Base-by-base conservation (phyloP, 92 coral and sea anemone species). In the Meandrina meandrites region DNA sequence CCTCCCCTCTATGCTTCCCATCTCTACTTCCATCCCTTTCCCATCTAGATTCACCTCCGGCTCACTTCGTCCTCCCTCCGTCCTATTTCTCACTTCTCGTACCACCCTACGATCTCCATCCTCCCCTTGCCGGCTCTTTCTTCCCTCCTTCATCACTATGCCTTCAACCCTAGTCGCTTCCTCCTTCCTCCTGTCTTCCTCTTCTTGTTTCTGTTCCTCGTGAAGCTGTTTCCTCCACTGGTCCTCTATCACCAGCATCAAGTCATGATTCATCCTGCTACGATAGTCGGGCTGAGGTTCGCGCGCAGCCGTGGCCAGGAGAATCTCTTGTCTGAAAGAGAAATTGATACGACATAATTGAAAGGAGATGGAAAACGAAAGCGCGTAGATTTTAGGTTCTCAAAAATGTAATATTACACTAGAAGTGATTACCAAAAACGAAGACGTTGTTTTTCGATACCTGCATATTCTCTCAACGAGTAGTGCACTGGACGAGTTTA, bases 211-310 rank as follows among this genome's bases (percentile, higher is more conserved):
- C 74, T 92, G 95, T 70, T 95, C 98, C 76, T 90, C 91, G 72
- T 92, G 98, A 47, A 95, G 92, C 85, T 97, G 97, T 84, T 96
- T 95, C 81, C 94, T 89, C 99, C 99, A 97, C 90, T 97, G 99
- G 14, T 92, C 96, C 45, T 92, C 94, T 34, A 97, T 88, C 72
- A 97, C 97, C 66, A 88, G 79, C 94, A 94, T 92, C n/a, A 97
- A 91, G 75, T 95, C 92, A 51, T 88, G 93, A 88, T 93, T 97
- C 92, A 80, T 89, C 16, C 99, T 94, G 37, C 94, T 87, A 79
- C 81, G 79, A 85, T 95, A 97, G 81, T 91, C 95, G 8, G 89
- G 91, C 50, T 93, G 97, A 57, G 98, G 94, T 30, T 93, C 97
- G 53, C 86, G 86, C 19, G 92, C 86, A 36, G 98, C 98, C 45